Evolutionary conservation across 2,113 vertebrate genomes (phyloP).

Genomic region (Melierax canorus): DNA sequence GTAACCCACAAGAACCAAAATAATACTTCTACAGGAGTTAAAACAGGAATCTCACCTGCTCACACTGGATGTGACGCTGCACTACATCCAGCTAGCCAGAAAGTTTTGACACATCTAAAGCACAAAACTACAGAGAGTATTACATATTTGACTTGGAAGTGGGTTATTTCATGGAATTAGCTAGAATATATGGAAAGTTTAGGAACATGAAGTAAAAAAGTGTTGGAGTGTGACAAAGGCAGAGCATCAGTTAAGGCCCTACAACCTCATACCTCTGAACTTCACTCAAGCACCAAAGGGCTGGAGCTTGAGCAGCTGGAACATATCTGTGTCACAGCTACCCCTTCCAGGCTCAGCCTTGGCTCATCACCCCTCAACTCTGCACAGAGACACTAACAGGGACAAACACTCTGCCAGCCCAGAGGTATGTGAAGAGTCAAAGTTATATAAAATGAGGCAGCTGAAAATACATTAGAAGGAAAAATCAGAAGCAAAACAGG

Average conservation of each 20-base stretch:
- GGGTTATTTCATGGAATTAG: constrained; percentile 53
- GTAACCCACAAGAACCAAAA: neutral
- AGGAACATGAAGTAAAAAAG: constrained; percentile 34
- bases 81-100: neutral
- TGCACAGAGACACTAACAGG: neutral
- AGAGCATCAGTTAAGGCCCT: neutral
- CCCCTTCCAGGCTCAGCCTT: too few relatives aligned
- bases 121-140: neutral
- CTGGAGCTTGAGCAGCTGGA: neutral
- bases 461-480: constrained; percentile 20
- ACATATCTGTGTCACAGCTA: rapidly evolving
- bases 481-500: constrained; percentile 35
- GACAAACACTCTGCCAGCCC: neutral
- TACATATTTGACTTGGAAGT: neutral
- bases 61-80: neutral
- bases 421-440: neutral
- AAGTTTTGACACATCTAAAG: neutral
- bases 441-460: constrained; percentile 17
- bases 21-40: too few relatives aligned
- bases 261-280: neutral
- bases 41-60: neutral
- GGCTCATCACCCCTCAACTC: neutral
- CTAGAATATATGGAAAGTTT: constrained; percentile 40
- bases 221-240: constrained; percentile 37
- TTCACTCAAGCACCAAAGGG: rapidly evolving